These are phyloP conservation scores for Thecophora atra DNA, from an alignment of 2,888 invertebrate genomes.

Conservation along the genomic window DNA sequence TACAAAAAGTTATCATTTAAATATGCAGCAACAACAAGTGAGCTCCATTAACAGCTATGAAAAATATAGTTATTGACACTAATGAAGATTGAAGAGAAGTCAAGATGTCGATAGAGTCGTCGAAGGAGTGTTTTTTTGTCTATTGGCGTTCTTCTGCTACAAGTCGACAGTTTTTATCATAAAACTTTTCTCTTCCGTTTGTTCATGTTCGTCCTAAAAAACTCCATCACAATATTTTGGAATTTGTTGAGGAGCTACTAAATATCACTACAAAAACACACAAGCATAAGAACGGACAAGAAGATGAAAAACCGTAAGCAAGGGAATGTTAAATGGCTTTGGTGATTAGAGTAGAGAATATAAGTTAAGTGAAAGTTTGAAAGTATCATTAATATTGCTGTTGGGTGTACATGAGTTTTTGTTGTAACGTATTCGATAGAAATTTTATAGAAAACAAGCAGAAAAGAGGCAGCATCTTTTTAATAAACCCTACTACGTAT, in stretches of 20 bases:
- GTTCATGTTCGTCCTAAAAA: background rate
- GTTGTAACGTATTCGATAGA: constrained; percentile 6
- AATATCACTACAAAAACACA: background rate
- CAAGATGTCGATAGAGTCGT: background rate
- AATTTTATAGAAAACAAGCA: background rate
- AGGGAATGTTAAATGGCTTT: constrained; percentile 36
- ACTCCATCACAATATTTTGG: background rate
- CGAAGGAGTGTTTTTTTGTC: constrained; percentile 9
- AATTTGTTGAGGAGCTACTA: background rate
- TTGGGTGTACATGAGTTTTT: background rate
- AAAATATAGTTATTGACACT: constrained; percentile 31
- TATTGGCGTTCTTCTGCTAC: background rate
- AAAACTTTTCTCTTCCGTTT: constrained; percentile 20
- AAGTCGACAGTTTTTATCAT: constrained; percentile 18
- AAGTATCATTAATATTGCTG: background rate
- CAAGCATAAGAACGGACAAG: constrained; percentile 2
- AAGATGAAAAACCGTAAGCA: no score
- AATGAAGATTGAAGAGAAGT: constrained; percentile 35
- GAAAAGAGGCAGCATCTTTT: background rate
- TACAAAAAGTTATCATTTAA: no score
- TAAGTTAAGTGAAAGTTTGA: background rate
- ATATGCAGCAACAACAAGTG: background rate
- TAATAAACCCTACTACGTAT: no score
- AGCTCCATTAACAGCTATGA: constrained; percentile 28
- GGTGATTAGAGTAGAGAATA: constrained; percentile 24